A percentile compares a stretch with the other conserved stretches of the same genome.
Evolutionary conservation across 2,888 invertebrate species (phyloP).

Genomic region (Lagria hirta): DNA sequence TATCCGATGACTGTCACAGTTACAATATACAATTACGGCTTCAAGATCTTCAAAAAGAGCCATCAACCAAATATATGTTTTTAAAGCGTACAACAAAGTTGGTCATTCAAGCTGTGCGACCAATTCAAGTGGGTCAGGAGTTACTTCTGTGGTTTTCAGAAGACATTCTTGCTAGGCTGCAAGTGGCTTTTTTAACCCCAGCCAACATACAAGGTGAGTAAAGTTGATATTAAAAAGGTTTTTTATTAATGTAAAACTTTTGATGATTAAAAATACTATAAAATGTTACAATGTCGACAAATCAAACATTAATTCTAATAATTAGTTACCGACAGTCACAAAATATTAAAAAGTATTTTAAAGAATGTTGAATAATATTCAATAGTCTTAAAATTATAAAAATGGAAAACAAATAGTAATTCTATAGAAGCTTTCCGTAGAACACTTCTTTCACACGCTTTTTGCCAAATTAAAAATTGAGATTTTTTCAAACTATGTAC

Average conservation of each 20-base stretch:
- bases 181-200: constrained; percentile 78
- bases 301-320: too few species aligned
- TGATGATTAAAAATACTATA: too few species aligned
- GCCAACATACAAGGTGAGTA: constrained; percentile 77
- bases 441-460: too few species aligned
- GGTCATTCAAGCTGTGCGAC: constrained; percentile 56
- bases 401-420: too few species aligned
- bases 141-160: constrained; percentile 83
- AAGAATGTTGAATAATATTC: too few species aligned
- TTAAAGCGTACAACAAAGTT: constrained; percentile 36
- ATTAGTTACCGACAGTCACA: too few species aligned
- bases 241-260: constrained; percentile 9
- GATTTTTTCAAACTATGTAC: too few species aligned
- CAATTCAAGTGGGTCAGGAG: constrained; percentile 65
- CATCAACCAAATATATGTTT: constrained; percentile 25
- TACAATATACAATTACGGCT: constrained; percentile 60
- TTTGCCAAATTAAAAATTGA: too few species aligned
- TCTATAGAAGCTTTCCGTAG: too few species aligned
- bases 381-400: too few species aligned
- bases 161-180: constrained; percentile 68
- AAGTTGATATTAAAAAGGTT: background rate
- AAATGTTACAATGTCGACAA: too few species aligned
- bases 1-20: constrained; percentile 68
- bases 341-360: too few species aligned
- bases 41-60: constrained; percentile 36